Evolutionary conservation across 2,113 vertebrate species (phyloP), one percentile per base, ranked within the genome.

Genomic region (Perca schrenkii): DNA sequence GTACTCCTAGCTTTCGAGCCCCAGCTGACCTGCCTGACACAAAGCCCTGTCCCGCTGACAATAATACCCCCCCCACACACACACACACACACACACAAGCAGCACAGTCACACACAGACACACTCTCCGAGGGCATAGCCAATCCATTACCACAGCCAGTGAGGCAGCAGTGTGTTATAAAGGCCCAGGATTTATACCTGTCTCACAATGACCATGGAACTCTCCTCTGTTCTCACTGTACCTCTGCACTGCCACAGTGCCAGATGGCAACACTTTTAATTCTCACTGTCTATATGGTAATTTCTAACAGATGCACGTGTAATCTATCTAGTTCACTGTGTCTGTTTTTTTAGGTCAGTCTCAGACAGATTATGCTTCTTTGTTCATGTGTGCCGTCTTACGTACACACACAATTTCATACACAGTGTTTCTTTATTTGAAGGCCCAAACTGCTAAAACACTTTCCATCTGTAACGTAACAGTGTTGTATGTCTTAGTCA

Each of bases 331-430:
- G 89, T 91, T 92, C 88, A 92, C 17, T 80, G 79, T 87, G 79
- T 81, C 79, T 92, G 86, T 84, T 91, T 94, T 90, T 94, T 91
- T 91, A 72, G 93, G 92, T 93, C 89, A 93, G n/a, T 73, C 82
- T 75, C 21, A 82, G 76, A 65, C 69, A 83, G 88, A 62, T 88
- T 90, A 88, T 75, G 85, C 74, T 87, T 89, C 82, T 89, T 80
- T 90, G 84, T 88, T 84, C 25, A 54, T 49, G 28, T 77, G 19
- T 46, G 16, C 17, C 28, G 28, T 73, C 79, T 77, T 34, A 69
- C 75, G 43, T 1, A 8, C 19, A 22, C 40, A n/a, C 21, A 36
- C 2, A 8, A 34, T 73, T 66, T 49, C 47, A 22, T 11, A 49
- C 34, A 31, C 19, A 28, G 49, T 52, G 6, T 40, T 52, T 69